Percentiles rank a stretch among this genome's conserved stretches.
Conservation (phyloP, 2,113 vertebrate species). For the Puffinus mauretanicus region DNA sequence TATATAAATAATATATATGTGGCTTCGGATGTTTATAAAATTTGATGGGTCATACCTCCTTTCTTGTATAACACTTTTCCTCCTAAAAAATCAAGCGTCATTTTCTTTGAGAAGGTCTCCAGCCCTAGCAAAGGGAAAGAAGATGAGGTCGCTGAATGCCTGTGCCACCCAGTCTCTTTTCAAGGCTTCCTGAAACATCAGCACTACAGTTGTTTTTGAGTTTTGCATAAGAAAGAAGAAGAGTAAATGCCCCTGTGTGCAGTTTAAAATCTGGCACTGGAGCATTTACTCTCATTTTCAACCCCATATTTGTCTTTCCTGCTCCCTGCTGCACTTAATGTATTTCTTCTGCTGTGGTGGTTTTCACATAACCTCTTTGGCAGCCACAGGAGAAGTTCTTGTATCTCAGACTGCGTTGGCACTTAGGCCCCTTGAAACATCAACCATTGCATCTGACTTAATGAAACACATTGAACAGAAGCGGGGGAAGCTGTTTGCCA, state of each 20-base stretch:
- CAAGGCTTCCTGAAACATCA: neutral
- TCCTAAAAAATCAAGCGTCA: neutral
- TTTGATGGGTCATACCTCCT: neutral
- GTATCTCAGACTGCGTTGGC: neutral
- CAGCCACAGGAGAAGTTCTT: neutral
- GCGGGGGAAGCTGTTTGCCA: neutral
- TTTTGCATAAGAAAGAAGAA: neutral
- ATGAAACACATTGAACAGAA: neutral
- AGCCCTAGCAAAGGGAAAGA: neutral
- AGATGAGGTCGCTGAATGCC: neutral
- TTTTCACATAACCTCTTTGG: neutral
- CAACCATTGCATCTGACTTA: neutral
- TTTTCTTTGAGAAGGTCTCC: neutral
- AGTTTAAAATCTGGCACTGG: neutral
- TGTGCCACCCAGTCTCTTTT: neutral
- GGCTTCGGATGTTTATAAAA: neutral
- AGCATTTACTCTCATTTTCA: neutral
- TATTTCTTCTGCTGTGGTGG: neutral
- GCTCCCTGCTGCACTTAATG: neutral
- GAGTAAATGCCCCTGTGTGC: neutral
- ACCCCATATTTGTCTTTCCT: neutral
- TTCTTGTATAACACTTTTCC: neutral
- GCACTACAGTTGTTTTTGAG: neutral
- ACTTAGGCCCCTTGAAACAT: neutral
- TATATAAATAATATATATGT: neutral